Percentiles rank a stretch among this genome's conserved stretches.
Evolutionary conservation across 2,888 invertebrate species (phyloP).

Genomic region (Melangyna quadrimaculata): DNA sequence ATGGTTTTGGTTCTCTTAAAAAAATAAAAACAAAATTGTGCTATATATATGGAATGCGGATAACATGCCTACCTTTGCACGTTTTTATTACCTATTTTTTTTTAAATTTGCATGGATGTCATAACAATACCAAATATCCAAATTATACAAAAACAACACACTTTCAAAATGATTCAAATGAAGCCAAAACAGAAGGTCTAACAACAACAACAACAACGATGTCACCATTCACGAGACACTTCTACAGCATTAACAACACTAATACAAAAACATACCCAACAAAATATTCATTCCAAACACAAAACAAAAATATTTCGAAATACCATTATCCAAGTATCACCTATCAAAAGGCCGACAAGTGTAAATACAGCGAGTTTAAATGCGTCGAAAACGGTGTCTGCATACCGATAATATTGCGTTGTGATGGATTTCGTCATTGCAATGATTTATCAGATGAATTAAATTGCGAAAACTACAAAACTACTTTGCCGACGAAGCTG

Average conservation of each 20-base stretch:
- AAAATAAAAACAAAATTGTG: conserved; percentile 20
- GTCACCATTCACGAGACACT: not conserved
- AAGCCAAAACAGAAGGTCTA: conserved; percentile 12
- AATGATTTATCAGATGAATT: conserved; percentile 84
- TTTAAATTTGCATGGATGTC: conserved; percentile 58
- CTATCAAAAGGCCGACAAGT: conserved; percentile 78
- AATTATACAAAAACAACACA: conserved; percentile 21
- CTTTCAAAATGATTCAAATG: not conserved
- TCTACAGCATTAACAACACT: not conserved
- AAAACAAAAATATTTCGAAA: conserved; percentile 35
- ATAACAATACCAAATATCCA: conserved; percentile 27
- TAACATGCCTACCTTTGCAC: conserved; percentile 43
- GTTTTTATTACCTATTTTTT: conserved; percentile 56
- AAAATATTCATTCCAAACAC: conserved; percentile 65
- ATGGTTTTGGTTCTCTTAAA: conserved; percentile 57
- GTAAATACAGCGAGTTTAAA: conserved; percentile 83
- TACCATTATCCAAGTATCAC: conserved; percentile 66
- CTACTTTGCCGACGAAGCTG: not conserved
- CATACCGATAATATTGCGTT: conserved; percentile 82
- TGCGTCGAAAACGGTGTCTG: conserved; percentile 84
- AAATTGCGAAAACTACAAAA: conserved; percentile 78
- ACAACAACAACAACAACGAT: not conserved
- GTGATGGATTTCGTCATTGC: conserved; percentile 84
- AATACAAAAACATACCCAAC: conserved; percentile 24
- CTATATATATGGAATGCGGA: conserved; percentile 56